Percentiles rank a stretch among this genome's conserved stretches.
These are phyloP conservation scores for Phortica variegata DNA, from an alignment of 1,140 invertebrate species.

Conservation along the genomic window DNA sequence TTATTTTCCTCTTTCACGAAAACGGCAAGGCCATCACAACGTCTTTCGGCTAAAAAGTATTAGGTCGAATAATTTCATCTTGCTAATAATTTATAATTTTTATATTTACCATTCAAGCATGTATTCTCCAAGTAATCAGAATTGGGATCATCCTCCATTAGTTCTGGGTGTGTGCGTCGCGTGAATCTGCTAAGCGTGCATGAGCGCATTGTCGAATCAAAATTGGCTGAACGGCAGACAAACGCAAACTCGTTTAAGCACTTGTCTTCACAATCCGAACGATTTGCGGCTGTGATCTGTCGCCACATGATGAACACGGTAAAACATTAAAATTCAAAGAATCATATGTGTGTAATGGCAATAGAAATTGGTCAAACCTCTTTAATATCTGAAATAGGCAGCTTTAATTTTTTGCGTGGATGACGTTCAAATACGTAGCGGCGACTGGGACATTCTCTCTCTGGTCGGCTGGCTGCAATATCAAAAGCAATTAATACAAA, in stretches of 20 bases:
- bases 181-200: constrained; percentile 81
- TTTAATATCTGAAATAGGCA: constrained; percentile 75
- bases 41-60: constrained; percentile 68
- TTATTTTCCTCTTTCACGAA: constrained; percentile 89
- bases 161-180: constrained; percentile 77
- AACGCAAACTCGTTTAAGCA: constrained; percentile 87
- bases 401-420: constrained; percentile 77
- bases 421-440: constrained; percentile 86
- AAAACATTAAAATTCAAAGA: constrained; percentile 2
- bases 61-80: not conserved
- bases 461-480: constrained; percentile 74
- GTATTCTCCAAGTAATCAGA: constrained; percentile 90
- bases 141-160: constrained; percentile 80
- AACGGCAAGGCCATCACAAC: constrained; percentile 81
- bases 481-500: not conserved
- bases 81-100: constrained; percentile 3
- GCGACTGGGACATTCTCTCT: constrained; percentile 81
- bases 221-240: constrained; percentile 83
- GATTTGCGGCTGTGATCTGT: constrained; percentile 70
- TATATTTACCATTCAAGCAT: constrained; percentile 74
- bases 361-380: constrained; percentile 64
- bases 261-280: constrained; percentile 87
- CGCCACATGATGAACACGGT: not conserved
- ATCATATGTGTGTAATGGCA: not conserved
- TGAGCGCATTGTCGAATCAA: constrained; percentile 71